These are phyloP conservation scores for Pomatostomus ruficeps DNA, from an alignment of 2,113 vertebrate genomes.

Conservation along the genomic window DNA sequence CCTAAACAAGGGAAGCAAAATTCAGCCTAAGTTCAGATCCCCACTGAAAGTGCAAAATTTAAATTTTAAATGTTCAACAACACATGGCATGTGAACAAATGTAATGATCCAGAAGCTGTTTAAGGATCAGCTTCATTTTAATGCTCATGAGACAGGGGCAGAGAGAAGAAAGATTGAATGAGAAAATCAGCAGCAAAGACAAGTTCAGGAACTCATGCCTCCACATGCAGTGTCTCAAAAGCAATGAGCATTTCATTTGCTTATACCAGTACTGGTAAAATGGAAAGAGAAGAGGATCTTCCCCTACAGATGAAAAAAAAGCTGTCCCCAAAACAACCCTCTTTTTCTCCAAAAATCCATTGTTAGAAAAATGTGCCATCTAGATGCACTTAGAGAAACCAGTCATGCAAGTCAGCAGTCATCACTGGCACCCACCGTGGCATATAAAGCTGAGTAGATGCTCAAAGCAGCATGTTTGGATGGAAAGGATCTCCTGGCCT, in stretches of 20 bases:
- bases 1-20: not conserved
- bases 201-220: not conserved
- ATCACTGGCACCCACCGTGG: conserved; percentile 81
- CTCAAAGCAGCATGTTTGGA: conserved; percentile 97
- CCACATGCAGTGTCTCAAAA: not conserved
- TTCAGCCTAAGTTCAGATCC: not conserved
- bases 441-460: conserved; percentile 94
- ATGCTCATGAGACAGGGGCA: not conserved
- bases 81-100: not conserved
- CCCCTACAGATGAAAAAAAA: not conserved
- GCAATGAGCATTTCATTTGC: not conserved
- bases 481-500: conserved; percentile 91
- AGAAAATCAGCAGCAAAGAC: not conserved
- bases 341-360: not conserved
- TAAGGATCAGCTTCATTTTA: not conserved
- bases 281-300: not conserved
- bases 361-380: not conserved
- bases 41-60: not conserved
- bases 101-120: not conserved
- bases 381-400: not conserved
- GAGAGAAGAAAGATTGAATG: not conserved
- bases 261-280: not conserved
- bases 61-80: not conserved
- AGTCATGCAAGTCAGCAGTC: no score
- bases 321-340: not conserved